Evolutionary conservation across 2,888 invertebrate genomes (phyloP), one percentile per base, ranked within the genome.

Genomic region (Lasius platythorax): DNA sequence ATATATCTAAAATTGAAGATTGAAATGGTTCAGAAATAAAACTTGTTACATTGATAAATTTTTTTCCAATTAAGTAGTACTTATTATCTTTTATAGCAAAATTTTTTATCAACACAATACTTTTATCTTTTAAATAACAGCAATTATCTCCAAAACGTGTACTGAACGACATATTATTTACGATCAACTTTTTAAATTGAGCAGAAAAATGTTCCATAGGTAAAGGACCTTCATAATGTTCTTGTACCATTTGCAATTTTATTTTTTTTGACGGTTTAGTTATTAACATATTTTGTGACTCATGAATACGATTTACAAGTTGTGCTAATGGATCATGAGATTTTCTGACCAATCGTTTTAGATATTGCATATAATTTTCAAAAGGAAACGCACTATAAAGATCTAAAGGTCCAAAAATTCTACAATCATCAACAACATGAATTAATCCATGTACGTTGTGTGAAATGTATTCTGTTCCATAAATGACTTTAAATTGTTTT

Each of bases 281-380:
- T 30, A 30, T 30, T 3, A 30, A 30, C 3, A 30, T 30, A 30
- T 30, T 30, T 30, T 30, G 30, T 30, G 30, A 30, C 3, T 30
- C 30, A 30, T 30, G 30, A 30, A 30, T 30, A 30, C 30, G 30
- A 2, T 30, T 30, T 30, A 30, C 30, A 30, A 30, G 30, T 30
- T 30, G 30, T 30, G 30, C 30, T 30, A 30, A 30, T 30, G 30
- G 30, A 30, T 30, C 0, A 30, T 30, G 30, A 30, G 30, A 30
- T 30, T 30, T 30, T 30, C 30, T 30, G 3, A 30, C 30, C 3
- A 30, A 30, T 30, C 30, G 30, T 58, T 82, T 84, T 23, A 86
- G 61, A 70, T 75, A 61, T n/a, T 83, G 83, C 75, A 85, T 40
- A 40, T 67, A 79, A 66, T 86, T 86, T 86, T 86, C 85, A 53